Conservation (phyloP, 1,140 invertebrate genomes). For the Lanistes nyassanus region DNA sequence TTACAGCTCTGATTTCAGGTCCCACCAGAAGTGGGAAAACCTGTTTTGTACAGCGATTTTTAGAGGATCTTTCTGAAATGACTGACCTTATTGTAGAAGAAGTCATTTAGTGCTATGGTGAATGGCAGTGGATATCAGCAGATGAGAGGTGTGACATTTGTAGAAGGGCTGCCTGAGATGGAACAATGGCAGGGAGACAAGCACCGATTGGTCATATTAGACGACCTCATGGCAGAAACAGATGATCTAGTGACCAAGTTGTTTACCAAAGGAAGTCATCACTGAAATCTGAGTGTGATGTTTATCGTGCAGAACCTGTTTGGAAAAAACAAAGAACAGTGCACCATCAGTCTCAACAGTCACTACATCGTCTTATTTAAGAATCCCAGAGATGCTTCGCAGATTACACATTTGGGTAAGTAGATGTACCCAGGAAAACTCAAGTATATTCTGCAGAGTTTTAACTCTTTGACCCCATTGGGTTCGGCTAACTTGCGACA, state of each 20-base stretch:
- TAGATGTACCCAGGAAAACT: slow-evolving; percentile 29
- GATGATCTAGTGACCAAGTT: slow-evolving; percentile 17
- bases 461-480: too few species aligned
- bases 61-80: too few species aligned
- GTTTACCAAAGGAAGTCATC: slow-evolving; percentile 33
- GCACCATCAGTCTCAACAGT: slow-evolving; percentile 35
- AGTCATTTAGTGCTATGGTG: slow-evolving; percentile 32
- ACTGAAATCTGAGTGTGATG: slow-evolving; percentile 27
- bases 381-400: slow-evolving; percentile 26
- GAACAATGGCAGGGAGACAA: background rate
- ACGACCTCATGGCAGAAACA: slow-evolving; percentile 32
- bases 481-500: too few species aligned
- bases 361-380: slow-evolving; percentile 19
- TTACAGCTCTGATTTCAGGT: too few species aligned
- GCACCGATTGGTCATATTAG: slow-evolving; percentile 20
- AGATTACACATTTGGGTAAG: slow-evolving; percentile 12
- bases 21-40: too few species aligned
- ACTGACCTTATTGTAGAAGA: too few species aligned
- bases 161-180: slow-evolving; percentile 1
- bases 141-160: slow-evolving; percentile 7
- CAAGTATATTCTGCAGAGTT: slow-evolving; percentile 21
- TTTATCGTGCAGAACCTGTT: slow-evolving; percentile 35
- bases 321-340: slow-evolving; percentile 32
- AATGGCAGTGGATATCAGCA: slow-evolving; percentile 24
- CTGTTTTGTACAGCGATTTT: too few species aligned